Evolutionary conservation across 2,113 vertebrate genomes (phyloP), one percentile per base, ranked within the genome.

Genomic region (Stigmatopora argus): DNA sequence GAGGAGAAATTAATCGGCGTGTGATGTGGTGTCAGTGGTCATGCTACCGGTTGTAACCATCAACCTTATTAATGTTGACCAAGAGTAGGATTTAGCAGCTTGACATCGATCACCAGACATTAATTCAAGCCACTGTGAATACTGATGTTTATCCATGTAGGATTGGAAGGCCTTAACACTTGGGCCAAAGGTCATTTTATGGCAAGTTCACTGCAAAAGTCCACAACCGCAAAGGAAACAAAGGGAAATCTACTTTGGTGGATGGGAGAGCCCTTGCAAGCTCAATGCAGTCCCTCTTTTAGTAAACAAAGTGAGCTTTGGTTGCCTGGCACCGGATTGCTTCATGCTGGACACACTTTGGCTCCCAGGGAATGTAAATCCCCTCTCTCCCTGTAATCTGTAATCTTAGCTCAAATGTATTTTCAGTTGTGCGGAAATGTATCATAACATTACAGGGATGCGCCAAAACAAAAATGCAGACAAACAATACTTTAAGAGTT

Each of bases 161-260:
- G 66, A 80, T 87, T 76, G 84, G 79, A 86, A 83, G 74, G 75
- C 62, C 63, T 76, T 74, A 74, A 58, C 71, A 80, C 83, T 58
- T 85, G 72, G 72, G 78, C 52, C 66, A 87, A 85, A 87, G 79
- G 78, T 86, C 77, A 78, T 64, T 69, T 53, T 66, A 64, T 41
- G 62, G 47, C 62, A 68, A 47, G 65, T 81, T 77, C 41, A 65
- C 74, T 23, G n/a, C 41, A 69, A 73, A 81, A 53, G 48, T 58
- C n/a, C 7, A 31, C 18, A 14, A 65, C 65, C 47, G 44, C 68
- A 67, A 31, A 67, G 59, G 64, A 75, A 72, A 80, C 58, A n/a
- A 80, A 56, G 52, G 69, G 70, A 77, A 69, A 67, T 58, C 21
- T 48, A 19, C 45, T 66, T 62, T 46, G 11, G 56, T 65, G 64